These are phyloP conservation scores for Neodiprion fabricii DNA, from an alignment of 1,140 invertebrate species.

Conservation along the genomic window DNA sequence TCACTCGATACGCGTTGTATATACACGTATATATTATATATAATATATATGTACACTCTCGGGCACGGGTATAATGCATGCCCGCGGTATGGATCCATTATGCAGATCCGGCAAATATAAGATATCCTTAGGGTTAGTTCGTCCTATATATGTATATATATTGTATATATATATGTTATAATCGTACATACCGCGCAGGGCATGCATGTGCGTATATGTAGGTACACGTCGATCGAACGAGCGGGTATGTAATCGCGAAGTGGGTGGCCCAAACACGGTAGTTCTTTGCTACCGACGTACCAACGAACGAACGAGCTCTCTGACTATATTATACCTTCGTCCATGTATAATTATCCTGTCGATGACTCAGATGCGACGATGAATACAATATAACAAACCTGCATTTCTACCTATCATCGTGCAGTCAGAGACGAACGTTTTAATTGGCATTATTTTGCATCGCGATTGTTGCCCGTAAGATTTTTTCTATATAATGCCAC, in stretches of 20 bases:
- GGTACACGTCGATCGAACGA: background rate
- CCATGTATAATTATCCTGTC: slow-evolving; percentile 27
- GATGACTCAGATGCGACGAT: slow-evolving; percentile 13
- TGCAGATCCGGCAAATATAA: slow-evolving; percentile 18
- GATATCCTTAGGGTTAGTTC: slow-evolving; percentile 15
- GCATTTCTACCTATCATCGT: background rate
- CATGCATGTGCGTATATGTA: background rate
- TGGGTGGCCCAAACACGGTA: slow-evolving; percentile 18
- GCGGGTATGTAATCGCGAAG: background rate
- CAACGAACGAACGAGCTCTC: background rate
- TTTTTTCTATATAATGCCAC: too few species aligned
- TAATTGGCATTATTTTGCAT: too few species aligned
- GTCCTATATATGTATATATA: background rate
- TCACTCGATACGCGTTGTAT: too few species aligned
- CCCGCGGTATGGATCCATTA: slow-evolving; percentile 10
- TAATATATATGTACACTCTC: too few species aligned
- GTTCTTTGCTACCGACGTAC: slow-evolving; percentile 8
- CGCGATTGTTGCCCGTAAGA: too few species aligned
- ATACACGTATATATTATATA: too few species aligned
- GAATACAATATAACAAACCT: background rate
- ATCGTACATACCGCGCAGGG: too few species aligned
- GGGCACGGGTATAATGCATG: background rate
- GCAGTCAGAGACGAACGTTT: too few species aligned
- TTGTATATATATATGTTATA: background rate
- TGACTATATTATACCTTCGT: background rate